phyloP scores from a whole-genome alignment of 2,888 invertebrate genomes.

The Unio pictorum region DNA sequence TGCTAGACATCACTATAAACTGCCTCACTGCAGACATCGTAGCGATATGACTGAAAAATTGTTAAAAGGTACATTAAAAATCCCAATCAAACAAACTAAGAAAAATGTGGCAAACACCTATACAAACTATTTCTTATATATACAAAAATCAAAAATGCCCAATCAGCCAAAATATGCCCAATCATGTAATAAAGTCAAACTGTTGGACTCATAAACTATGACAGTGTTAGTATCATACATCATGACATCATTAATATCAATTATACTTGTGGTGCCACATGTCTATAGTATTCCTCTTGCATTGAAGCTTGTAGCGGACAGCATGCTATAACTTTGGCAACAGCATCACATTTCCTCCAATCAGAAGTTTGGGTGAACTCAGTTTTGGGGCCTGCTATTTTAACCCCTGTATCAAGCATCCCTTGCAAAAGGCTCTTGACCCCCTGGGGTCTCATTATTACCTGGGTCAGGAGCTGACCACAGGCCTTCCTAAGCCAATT shows the following conservation, averaged over 20 bases:
- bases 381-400: conserved; percentile 11
- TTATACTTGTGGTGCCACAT: conserved; percentile 61
- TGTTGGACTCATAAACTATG: no score
- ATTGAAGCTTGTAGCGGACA: conserved; percentile 52
- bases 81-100: no score
- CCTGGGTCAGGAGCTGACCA: conserved; percentile 77
- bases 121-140: no score
- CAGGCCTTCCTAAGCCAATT: conserved; percentile 76
- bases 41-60: no score
- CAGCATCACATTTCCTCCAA: conserved; percentile 80
- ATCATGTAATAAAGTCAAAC: no score
- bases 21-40: no score
- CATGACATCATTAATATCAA: background rate
- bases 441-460: conserved; percentile 78
- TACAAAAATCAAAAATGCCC: no score
- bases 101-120: no score
- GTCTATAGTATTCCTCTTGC: conserved; percentile 56
- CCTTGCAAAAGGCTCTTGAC: conserved; percentile 79
- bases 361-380: conserved; percentile 65
- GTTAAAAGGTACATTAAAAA: no score
- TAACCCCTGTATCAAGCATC: conserved; percentile 74
- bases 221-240: no score
- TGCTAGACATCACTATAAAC: no score
- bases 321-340: conserved; percentile 78
- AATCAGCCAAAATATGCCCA: no score